Base-by-base conservation (phyloP, 2,888 invertebrate species). In the Pimpla rufipes region DNA sequence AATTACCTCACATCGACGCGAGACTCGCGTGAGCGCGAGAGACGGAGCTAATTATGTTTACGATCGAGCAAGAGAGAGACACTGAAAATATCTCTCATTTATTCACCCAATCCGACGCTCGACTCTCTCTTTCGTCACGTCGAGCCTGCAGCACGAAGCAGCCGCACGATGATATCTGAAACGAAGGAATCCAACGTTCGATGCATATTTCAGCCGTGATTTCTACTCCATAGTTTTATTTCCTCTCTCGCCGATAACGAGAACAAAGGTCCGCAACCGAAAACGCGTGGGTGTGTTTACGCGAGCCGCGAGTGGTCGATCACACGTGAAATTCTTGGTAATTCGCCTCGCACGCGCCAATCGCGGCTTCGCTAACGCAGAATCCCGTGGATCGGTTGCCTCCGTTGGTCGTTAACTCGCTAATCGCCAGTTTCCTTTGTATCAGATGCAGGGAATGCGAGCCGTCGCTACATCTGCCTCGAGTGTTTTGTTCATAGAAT, bases 401-500 rank as follows among this genome's bases (percentile, higher is more conserved):
- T 8, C 13, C 8, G 40, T 64, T 64, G 21, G 64, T 42, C 18
- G 18, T 1, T 10, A 40, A 40, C 8, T 5, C 29, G 29, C 29
- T 29, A 29, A 29, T 29, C 29, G 29, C 29, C 16, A 35, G 16
- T 40, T 21, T 64, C 40, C 1, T 11, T 37, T 21, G 7, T 3
- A 37, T 16, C 37, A 13, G 35, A 35, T 55, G 11, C 13, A 29
- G 3, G 11, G 23, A 29, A 57, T 13, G 29, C 8, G 29, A 21
- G 3, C 7, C 21, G 10, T 18, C 57, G 29, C 3, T 10, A 1
- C 11, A 0, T 55, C 23, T 29, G 4, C n/a, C 23, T 57, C 55
- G 13, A 55, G 16, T 67, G 52, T 66, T 55, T 2, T n/a, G 7
- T 66, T 45, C 55, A 42, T 1, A 42, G 50, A 4, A 66, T 55